Base-by-base conservation (phyloP, 2,113 vertebrate species). In the Speoplatyrhinus poulsoni region DNA sequence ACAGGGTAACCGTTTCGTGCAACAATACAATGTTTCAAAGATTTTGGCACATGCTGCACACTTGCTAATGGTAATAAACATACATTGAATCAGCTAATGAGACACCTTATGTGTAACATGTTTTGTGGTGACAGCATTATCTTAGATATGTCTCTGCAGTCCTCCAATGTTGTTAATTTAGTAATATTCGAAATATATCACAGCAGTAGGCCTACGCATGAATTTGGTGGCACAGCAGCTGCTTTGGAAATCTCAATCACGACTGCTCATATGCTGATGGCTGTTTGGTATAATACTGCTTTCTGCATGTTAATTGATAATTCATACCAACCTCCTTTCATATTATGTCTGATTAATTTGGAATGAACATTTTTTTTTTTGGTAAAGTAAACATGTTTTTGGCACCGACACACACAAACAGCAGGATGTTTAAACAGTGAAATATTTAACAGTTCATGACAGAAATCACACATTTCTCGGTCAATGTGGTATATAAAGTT, bases 11-110 rank as follows among this genome's bases (percentile, higher is more conserved):
- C 36, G 36, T 74, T 67, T 72, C 33, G 49, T 15, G 11, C 61
- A 56, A 70, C 47, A 36, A 73, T 72, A 67, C 50, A 69, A 71
- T 1, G 7, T 72, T 62, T 6, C 60, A 61, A 73, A 13, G 79
- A 41, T 74, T 62, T 82, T 80, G 76, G 71, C 76, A 77, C 84
- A 73, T 83, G 72, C 79, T 67, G 68, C 41, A 79, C 46, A 65
- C 62, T 36, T 72, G 16, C 36, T 17, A 19, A 19, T 46, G 57
- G 50, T 19, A 47, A 12, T 60, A 16, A n/a, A 70, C 49, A 53
- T 41, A 62, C 16, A 36, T 12, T 12, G 4, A 77, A 67, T 26
- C 4, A 53, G 59, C 6, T 70, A 46, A 48, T 48, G 26, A 16
- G 58, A 57, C 64, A n/a, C 61, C 47, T 57, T n/a, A 33, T 13